phyloP scores from a whole-genome alignment of 2,797 vertebrate species.

The Siniperca undulata region DNA sequence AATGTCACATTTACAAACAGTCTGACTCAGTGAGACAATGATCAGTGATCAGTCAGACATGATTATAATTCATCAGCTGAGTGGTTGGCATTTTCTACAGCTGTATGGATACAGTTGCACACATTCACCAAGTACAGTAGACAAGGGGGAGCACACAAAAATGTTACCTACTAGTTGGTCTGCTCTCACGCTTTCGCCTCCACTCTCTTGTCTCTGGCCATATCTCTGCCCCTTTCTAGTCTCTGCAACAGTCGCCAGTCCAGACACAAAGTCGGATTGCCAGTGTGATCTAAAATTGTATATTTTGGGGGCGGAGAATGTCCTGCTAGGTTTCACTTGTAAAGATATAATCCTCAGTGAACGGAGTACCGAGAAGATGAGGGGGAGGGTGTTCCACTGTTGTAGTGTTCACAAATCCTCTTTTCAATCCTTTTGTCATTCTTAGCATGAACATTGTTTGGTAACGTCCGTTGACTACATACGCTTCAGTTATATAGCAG shows the following conservation, averaged over 20 bases:
- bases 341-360: slow-evolving; percentile 79
- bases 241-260: slow-evolving; percentile 23
- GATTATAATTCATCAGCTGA: slow-evolving; percentile 72
- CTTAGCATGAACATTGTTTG: slow-evolving; percentile 59
- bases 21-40: slow-evolving; percentile 50
- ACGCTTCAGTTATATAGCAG: background rate
- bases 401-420: slow-evolving; percentile 78
- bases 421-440: slow-evolving; percentile 73
- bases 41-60: slow-evolving; percentile 58
- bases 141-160: slow-evolving; percentile 6
- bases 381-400: slow-evolving; percentile 62
- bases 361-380: slow-evolving; percentile 37
- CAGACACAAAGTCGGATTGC: slow-evolving; percentile 47
- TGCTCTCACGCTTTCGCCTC: slow-evolving; percentile 40
- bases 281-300: slow-evolving; percentile 50
- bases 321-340: slow-evolving; percentile 73
- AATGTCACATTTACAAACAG: slow-evolving; percentile 75
- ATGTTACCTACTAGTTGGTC: slow-evolving; percentile 61
- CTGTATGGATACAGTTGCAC: background rate
- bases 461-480: slow-evolving; percentile 32
- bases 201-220: slow-evolving; percentile 50
- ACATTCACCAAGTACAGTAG: slow-evolving; percentile 20
- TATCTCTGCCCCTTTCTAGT: slow-evolving; percentile 23
- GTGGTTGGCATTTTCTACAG: slow-evolving; percentile 12
- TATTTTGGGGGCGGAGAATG: slow-evolving; percentile 67